Evolutionary conservation across 2,797 vertebrate genomes (phyloP), one percentile per base, ranked within the genome.

Genomic region (Chaetodon trifasciatus): DNA sequence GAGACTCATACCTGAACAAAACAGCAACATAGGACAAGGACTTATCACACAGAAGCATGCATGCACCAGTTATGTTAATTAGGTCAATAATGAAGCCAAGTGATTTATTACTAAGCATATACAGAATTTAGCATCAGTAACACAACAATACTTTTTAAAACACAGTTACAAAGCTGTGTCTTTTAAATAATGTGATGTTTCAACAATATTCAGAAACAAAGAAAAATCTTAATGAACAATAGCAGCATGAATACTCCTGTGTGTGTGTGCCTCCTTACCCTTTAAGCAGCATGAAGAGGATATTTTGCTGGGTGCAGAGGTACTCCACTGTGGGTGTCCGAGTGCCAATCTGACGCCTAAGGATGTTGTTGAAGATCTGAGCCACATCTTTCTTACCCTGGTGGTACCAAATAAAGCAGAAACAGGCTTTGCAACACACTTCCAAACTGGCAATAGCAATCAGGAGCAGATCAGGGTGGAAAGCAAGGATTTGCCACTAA

Each of bases 281-380:
- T 96, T 98, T 99, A 84, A 99, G 96, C 88, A 99, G 92, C 97
- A 99, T 98, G 94, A 99, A 99, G 91, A 99, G 95, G 93, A 99
- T 98, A 92, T 97, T 98, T 95, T 99, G 97, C 92, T 99, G 98
- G 91, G 98, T 99, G 93, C 98, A 99, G 91, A 99, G 97, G 88
- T 99, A 99, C 94, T 99, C 98, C 82, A 99, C 98, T 35, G 98
- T 99, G 77, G 98, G 98, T 55, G 98, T 99, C 86, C 98, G 96
- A 73, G 98, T 99, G 87, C 98, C 98, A 82, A 99, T 99, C 88
- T 99, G 98, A 90, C 98, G 96, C 92, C 98, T 96, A 91, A 99
- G 94, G 93, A 99, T 99, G 93, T 99, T 99, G 95, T 99, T 99
- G 94, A 99, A 99, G 95, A 99, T 99, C 84, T 99, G 98, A 71